Conservation (phyloP, 2,888 invertebrate species). For the Chelonus formosanus region DNA sequence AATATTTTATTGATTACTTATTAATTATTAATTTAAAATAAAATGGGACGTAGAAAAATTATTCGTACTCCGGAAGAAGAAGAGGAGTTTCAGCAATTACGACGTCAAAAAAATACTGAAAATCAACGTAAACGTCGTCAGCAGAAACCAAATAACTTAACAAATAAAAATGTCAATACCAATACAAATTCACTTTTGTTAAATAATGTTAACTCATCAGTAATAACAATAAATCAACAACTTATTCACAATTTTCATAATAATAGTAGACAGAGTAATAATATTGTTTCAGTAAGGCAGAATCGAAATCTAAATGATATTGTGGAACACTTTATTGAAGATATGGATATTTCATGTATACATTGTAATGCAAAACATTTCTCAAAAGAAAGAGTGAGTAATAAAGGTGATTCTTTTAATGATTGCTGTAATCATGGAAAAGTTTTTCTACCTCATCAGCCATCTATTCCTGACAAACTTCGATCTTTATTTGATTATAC, state of each 20-base stretch:
- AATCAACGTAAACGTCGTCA: neutral
- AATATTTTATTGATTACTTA: too few relatives aligned
- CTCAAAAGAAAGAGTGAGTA: slow-evolving; percentile 25
- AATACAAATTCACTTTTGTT: neutral
- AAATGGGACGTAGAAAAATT: slow-evolving; percentile 10
- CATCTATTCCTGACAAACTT: slow-evolving; percentile 30
- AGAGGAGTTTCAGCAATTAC: neutral
- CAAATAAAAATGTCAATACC: too few relatives aligned
- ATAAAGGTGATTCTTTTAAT: slow-evolving; percentile 36
- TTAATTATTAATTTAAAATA: too few relatives aligned
- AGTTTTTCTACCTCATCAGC: slow-evolving; percentile 29
- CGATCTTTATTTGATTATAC: slow-evolving; percentile 31
- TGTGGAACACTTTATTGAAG: slow-evolving; percentile 26
- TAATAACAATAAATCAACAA: too few relatives aligned
- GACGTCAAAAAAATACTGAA: neutral
- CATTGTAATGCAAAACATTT: slow-evolving; percentile 36
- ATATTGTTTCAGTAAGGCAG: neutral
- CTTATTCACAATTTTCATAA: too few relatives aligned
- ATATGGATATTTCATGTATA: slow-evolving; percentile 21
- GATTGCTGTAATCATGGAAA: slow-evolving; percentile 37
- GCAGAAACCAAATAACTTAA: too few relatives aligned
- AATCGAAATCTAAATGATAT: slow-evolving; percentile 5
- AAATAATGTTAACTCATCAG: too few relatives aligned
- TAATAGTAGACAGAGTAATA: too few relatives aligned
- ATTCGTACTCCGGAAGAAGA: neutral